These are phyloP conservation scores for Melanotaenia nigrans DNA, from an alignment of 2,797 vertebrate species.

Conservation along the genomic window DNA sequence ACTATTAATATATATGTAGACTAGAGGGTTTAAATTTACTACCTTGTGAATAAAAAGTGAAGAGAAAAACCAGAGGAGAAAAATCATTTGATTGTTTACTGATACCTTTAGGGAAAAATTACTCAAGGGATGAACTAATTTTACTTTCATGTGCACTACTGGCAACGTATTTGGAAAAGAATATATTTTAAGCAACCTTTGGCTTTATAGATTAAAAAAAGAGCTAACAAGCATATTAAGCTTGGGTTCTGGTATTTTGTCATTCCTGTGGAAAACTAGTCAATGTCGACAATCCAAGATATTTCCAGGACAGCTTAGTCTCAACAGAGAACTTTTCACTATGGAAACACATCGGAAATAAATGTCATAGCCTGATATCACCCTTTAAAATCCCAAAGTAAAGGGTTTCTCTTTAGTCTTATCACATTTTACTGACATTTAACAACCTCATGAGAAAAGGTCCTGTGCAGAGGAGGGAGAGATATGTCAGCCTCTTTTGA, in stretches of 20 bases:
- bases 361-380: constrained; percentile 36
- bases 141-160: background rate
- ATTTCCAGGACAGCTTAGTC: constrained; percentile 14
- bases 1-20: constrained; percentile 5
- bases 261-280: background rate
- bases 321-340: constrained; percentile 21
- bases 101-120: constrained; percentile 6
- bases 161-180: background rate
- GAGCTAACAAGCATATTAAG: background rate
- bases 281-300: constrained; percentile 1
- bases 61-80: background rate
- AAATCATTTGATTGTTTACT: constrained; percentile 20
- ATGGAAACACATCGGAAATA: constrained; percentile 21
- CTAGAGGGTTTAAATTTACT: constrained; percentile 9
- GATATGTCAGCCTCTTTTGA: constrained; percentile 7
- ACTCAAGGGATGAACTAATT: background rate
- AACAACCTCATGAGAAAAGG: constrained; percentile 12
- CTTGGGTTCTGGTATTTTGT: background rate
- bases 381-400: constrained; percentile 37
- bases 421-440: constrained; percentile 47
- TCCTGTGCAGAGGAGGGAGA: constrained; percentile 10
- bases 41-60: constrained; percentile 11
- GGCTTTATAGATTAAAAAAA: background rate
- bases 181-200: background rate
- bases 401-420: constrained; percentile 10